These are phyloP conservation scores for Aphyosemion australe DNA, from an alignment of 2,113 vertebrate genomes.

Conservation along the genomic window DNA sequence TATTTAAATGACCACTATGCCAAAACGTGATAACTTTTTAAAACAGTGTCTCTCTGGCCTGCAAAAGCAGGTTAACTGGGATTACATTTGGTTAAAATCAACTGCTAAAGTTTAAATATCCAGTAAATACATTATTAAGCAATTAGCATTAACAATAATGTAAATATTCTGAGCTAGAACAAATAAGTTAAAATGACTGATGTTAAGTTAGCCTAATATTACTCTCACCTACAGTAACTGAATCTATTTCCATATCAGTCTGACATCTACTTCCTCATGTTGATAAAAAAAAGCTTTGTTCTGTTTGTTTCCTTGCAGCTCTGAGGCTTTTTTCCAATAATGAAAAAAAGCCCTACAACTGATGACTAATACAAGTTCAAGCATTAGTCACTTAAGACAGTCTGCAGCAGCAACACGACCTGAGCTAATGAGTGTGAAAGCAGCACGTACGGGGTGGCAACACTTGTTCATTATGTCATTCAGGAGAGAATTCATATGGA, in stretches of 20 bases:
- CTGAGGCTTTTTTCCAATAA: conserved; percentile 26
- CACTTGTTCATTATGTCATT: conserved; percentile 4
- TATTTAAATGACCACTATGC: too few species aligned
- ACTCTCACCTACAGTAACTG: too few species aligned
- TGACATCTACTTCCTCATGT: neutral
- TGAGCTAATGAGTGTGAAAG: conserved; percentile 7
- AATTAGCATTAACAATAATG: too few species aligned
- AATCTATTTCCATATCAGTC: neutral
- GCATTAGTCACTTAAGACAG: conserved; percentile 28
- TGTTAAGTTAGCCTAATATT: too few species aligned
- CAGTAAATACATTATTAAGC: too few species aligned
- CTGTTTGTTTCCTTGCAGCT: conserved; percentile 16
- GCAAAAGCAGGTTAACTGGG: too few species aligned
- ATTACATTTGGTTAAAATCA: too few species aligned
- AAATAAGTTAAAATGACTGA: too few species aligned
- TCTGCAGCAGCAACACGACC: neutral
- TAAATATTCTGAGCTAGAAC: too few species aligned
- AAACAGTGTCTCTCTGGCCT: too few species aligned
- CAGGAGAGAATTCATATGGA: conserved; percentile 7
- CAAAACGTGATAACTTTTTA: too few species aligned
- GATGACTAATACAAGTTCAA: conserved; percentile 32
- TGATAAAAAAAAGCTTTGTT: neutral
- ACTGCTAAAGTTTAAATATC: too few species aligned
- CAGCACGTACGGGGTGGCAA: neutral
- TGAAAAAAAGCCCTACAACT: conserved; percentile 13